Percentiles rank a stretch among this genome's conserved stretches.
Conservation (phyloP, 2,113 vertebrate genomes). For the Mormyrus iriodes region DNA sequence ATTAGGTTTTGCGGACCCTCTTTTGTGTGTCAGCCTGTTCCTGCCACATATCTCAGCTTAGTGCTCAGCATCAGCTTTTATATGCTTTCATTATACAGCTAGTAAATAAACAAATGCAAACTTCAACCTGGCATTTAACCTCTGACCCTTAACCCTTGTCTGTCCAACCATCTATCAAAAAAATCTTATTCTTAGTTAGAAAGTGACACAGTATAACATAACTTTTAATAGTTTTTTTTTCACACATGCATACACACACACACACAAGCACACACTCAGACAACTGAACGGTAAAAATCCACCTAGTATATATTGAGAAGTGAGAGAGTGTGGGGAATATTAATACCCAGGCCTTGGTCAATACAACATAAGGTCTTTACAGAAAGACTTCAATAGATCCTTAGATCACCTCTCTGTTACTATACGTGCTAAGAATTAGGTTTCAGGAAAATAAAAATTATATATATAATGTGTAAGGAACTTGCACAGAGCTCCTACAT, state of each 20-base stretch:
- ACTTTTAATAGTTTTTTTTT: neutral
- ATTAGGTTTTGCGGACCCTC: neutral
- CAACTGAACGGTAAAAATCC: neutral
- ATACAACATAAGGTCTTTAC: conserved; percentile 50
- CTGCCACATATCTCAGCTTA: neutral
- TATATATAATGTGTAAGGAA: neutral
- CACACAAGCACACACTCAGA: conserved; percentile 26
- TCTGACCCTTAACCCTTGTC: neutral
- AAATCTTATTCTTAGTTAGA: neutral
- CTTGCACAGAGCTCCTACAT: conserved; percentile 10
- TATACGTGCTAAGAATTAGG: conserved; percentile 44
- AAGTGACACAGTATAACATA: neutral
- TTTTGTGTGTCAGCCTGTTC: neutral
- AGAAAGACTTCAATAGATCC: conserved; percentile 48
- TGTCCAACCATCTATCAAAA: neutral
- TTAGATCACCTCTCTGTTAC: conserved; percentile 34
- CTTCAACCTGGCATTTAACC: neutral
- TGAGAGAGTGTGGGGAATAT: conserved; percentile 18
- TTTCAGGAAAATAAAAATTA: conserved; percentile 26
- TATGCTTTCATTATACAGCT: neutral
- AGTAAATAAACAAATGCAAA: neutral
- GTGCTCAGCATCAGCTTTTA: neutral
- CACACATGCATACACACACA: conserved; percentile 21
- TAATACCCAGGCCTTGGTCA: conserved; percentile 49
- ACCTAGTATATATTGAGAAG: neutral